Evolutionary conservation across 2,797 vertebrate genomes (phyloP).

Genomic region (Fistularia commersonii): DNA sequence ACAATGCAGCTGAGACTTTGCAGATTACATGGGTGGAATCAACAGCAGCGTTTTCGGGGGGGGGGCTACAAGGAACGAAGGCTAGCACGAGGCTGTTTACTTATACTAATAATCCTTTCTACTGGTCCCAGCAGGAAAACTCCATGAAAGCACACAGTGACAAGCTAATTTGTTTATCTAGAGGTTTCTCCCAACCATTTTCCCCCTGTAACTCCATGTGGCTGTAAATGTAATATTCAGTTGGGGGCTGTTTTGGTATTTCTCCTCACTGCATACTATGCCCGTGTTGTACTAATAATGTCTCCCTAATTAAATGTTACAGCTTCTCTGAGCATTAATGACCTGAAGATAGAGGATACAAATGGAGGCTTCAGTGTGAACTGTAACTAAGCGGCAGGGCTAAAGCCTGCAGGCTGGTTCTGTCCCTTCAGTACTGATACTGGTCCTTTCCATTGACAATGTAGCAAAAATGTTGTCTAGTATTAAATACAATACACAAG

Average conservation of each 20-base stretch:
- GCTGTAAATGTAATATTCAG: constrained; percentile 67
- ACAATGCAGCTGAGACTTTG: constrained; percentile 25
- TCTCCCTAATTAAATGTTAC: constrained; percentile 78
- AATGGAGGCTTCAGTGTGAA: constrained; percentile 44
- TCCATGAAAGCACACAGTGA: constrained; percentile 33
- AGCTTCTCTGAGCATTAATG: constrained; percentile 73
- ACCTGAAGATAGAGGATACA: constrained; percentile 69
- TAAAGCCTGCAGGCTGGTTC: constrained; percentile 42
- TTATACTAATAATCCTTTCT: constrained; percentile 30
- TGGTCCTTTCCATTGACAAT: constrained; percentile 8
- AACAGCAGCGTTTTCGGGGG: neutral
- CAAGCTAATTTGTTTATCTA: constrained; percentile 54
- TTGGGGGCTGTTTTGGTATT: constrained; percentile 67
- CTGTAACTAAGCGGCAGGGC: constrained; percentile 39
- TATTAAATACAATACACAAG: too few relatives aligned
- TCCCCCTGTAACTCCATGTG: constrained; percentile 38
- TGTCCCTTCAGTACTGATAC: constrained; percentile 42
- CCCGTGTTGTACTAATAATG: constrained; percentile 71
- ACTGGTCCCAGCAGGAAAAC: constrained; percentile 21
- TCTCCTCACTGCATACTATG: constrained; percentile 56
- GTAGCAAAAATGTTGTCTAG: neutral
- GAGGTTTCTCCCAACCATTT: constrained; percentile 32
- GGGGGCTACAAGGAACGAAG: neutral
- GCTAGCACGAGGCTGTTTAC: constrained; percentile 30
- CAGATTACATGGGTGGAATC: constrained; percentile 24